phyloP scores from a whole-genome alignment of 2,888 invertebrate genomes.

The Campoplex nolae region DNA sequence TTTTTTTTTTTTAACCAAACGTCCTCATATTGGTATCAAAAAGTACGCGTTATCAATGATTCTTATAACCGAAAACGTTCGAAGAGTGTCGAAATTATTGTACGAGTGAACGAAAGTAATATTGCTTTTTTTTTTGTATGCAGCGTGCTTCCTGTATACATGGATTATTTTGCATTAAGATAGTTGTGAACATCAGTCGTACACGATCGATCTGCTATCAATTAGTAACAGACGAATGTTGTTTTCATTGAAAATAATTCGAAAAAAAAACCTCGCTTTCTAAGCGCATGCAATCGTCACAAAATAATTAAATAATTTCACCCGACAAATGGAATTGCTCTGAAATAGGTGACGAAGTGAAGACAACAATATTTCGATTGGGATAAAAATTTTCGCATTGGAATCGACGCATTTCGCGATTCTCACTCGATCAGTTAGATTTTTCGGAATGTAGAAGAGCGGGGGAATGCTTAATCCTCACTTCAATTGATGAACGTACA shows the following conservation, averaged over 20 bases:
- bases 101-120: no score
- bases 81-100: background rate
- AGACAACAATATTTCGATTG: background rate
- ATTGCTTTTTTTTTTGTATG: no score
- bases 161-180: background rate
- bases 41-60: conserved; percentile 23
- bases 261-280: background rate
- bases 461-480: conserved; percentile 35
- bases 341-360: background rate
- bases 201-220: background rate
- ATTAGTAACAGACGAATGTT: background rate
- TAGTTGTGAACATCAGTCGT: background rate
- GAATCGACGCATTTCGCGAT: conserved; percentile 2
- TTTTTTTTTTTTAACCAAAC: background rate
- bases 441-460: background rate
- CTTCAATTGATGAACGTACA: conserved; percentile 37
- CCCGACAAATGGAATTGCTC: background rate
- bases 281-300: background rate
- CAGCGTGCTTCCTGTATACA: no score
- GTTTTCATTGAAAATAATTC: background rate
- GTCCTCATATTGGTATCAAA: conserved; percentile 31
- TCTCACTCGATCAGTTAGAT: conserved; percentile 35
- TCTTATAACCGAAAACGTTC: background rate
- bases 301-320: background rate
- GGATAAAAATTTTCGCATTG: background rate